Evolutionary conservation across 37 sponge, comb jelly and placozoan species (phyloP).

Genomic region (Halichondria panicea): DNA sequence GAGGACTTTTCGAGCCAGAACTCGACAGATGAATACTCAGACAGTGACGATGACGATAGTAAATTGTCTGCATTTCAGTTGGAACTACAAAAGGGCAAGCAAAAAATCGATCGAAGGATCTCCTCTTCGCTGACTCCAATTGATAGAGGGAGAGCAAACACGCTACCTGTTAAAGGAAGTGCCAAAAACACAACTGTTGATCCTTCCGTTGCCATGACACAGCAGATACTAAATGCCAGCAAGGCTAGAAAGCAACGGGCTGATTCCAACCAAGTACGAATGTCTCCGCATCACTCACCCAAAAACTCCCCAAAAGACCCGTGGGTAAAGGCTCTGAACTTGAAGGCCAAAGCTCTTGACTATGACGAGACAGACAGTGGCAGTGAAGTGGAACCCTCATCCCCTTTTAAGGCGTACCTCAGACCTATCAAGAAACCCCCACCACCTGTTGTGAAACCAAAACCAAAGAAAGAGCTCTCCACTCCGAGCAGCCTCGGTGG

Average conservation of each 20-base stretch:
- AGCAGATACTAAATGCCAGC: too few relatives aligned
- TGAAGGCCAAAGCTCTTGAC: neutral
- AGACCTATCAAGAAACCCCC: too few relatives aligned
- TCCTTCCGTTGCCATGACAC: neutral
- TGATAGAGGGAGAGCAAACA: conserved; percentile 2
- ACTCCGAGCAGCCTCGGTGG: too few relatives aligned
- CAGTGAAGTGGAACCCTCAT: neutral
- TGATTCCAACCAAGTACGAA: too few relatives aligned
- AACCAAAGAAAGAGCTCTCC: too few relatives aligned
- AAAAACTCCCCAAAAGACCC: neutral
- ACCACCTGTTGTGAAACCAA: too few relatives aligned
- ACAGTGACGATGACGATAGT: too few relatives aligned
- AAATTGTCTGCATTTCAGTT: too few relatives aligned
- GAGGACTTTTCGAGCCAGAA: too few relatives aligned
- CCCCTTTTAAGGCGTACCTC: too few relatives aligned
- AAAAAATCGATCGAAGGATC: neutral
- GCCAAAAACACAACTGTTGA: neutral
- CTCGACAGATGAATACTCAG: too few relatives aligned
- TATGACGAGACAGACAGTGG: neutral
- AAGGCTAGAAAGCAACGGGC: too few relatives aligned
- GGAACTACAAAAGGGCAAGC: neutral
- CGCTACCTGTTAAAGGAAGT: neutral
- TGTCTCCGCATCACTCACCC: neutral
- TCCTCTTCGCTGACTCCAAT: conserved; percentile 1
- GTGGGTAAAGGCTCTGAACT: neutral